Conservation (phyloP, 2,888 invertebrate genomes). For the Mechanitis mazaeus region DNA sequence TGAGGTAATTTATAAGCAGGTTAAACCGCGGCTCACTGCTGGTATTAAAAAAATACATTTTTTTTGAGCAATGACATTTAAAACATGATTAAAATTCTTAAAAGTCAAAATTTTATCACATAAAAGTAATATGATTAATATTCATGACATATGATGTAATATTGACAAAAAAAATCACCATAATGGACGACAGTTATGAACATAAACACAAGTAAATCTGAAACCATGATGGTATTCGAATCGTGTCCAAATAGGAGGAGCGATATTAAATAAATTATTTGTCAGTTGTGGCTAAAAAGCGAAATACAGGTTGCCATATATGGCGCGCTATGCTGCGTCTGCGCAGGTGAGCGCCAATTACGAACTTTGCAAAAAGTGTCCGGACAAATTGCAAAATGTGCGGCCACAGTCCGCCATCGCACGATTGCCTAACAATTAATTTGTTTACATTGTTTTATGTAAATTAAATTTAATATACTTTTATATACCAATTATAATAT, state of each 20-base stretch:
- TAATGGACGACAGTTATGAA: no score
- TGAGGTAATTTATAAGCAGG: no score
- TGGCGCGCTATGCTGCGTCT: conserved; percentile 47
- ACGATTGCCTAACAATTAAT: conserved; percentile 13
- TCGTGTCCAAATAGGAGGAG: conserved; percentile 66
- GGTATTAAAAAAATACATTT: no score
- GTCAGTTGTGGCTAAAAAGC: conserved; percentile 73
- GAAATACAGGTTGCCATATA: conserved; percentile 56
- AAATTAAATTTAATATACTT: no score
- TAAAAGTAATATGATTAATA: no score
- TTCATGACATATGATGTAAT: no score
- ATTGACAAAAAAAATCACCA: no score
- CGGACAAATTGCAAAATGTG: conserved; percentile 73
- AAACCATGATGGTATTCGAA: conserved; percentile 53
- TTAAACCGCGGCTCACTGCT: no score
- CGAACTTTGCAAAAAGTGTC: conserved; percentile 62
- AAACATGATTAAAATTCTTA: no score
- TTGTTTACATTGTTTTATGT: background rate
- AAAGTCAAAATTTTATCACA: no score
- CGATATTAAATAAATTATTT: conserved; percentile 76
- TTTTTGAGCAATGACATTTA: no score
- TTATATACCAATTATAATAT: no score
- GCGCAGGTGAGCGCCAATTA: conserved; percentile 73
- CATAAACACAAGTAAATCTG: background rate
- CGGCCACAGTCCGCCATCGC: conserved; percentile 20